Evolutionary conservation across 2,113 vertebrate genomes (phyloP).

Genomic region (Shinisaurus crocodilurus): DNA sequence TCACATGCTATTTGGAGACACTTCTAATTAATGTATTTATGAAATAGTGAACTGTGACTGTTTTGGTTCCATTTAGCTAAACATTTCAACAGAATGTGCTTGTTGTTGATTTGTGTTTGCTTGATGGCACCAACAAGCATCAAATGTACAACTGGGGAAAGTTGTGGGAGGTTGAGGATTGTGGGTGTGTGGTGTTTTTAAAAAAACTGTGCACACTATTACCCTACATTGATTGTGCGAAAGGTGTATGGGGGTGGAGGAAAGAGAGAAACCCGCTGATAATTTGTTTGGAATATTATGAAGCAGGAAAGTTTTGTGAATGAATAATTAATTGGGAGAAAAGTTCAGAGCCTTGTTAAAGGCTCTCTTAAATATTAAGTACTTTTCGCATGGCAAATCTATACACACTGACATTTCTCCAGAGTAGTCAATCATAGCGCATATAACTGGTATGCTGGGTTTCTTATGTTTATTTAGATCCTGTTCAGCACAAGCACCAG

Average conservation of each 20-base stretch:
- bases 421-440: constrained; percentile 63
- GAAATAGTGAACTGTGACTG: constrained; percentile 87
- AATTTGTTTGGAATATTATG: constrained; percentile 64
- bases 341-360: constrained; percentile 77
- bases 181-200: neutral
- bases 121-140: constrained; percentile 75
- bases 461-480: constrained; percentile 61
- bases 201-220: constrained; percentile 33
- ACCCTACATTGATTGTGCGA: constrained; percentile 27
- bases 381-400: constrained; percentile 62
- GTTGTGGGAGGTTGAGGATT: constrained; percentile 43
- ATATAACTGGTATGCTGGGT: constrained; percentile 56
- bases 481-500: constrained; percentile 53
- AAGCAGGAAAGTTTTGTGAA: constrained; percentile 61
- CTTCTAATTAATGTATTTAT: constrained; percentile 89
- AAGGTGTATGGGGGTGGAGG: constrained; percentile 2
- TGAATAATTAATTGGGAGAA: constrained; percentile 79
- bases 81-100: constrained; percentile 82
- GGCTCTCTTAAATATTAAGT: constrained; percentile 78
- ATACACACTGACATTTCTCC: constrained; percentile 70
- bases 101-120: constrained; percentile 81
- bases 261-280: constrained; percentile 47
- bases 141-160: constrained; percentile 75
- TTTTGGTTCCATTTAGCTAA: constrained; percentile 87
- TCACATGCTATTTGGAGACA: constrained; percentile 88